Base-by-base conservation (phyloP, 2,113 vertebrate species). In the Laticauda laticaudata region DNA sequence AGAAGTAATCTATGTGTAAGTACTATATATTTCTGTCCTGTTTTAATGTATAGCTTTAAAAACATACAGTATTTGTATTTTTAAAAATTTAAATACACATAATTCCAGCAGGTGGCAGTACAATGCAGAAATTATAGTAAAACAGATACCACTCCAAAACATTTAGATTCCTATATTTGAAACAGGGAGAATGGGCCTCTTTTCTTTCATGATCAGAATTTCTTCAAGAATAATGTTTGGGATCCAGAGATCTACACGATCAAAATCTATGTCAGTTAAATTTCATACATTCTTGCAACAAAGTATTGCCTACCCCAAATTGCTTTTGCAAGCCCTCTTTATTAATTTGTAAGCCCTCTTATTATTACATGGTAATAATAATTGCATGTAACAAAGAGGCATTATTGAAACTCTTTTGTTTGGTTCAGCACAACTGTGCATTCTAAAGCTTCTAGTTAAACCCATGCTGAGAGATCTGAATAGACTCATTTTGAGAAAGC, bases 1-100 rank as follows among this genome's bases (percentile, higher is more conserved):
- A 91, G 99, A 99, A 97, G 99, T 99, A 96, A 98, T 99, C 93
- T 99, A 99, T 94, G 88, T 98, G 99, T 99, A 98, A 99, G 99
- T 98, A 93, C 15, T 7, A 54, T 55, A 61, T 75, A 34, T 18
- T 20, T 23, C 11, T 51, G 9, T 45, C 24, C 20, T 85, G 29
- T 26, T 61, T 59, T 45, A 61, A 45, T 48, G 39, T 51, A 53
- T 8, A 18, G 39, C 56, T 29, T 61, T 4, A 81, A 81, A 81
- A 81, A 81, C 43, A 2, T 21, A 34, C 29, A 34, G 5, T 34
- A 69, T n/a, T 45, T 86, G 12, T n/a, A 9, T 86, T 90, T 61
- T 9, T 29, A 18, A 90, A 92, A 86, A 61, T 90, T 3, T 2
- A 86, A 55, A 89, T 85, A 23, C n/a, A 48, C 21, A 53, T 75